These are phyloP conservation scores for Pangasius sanitwongsei DNA, from an alignment of 2,797 vertebrate genomes.

Conservation along the genomic window DNA sequence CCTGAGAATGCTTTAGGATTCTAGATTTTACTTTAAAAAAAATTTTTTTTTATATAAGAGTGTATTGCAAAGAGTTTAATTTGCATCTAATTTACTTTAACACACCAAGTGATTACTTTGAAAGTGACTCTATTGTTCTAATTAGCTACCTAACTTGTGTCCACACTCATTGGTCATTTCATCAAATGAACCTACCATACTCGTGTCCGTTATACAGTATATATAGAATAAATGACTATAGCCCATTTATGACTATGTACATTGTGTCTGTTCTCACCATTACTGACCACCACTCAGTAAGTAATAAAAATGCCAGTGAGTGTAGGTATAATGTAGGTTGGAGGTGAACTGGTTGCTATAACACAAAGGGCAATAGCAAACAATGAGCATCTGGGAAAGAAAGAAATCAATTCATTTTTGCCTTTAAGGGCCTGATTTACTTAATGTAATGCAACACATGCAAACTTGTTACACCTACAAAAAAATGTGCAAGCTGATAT, in stretches of 20 bases:
- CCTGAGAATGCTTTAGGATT: background rate
- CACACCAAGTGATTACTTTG: background rate
- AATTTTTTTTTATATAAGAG: background rate
- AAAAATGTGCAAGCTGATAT: background rate
- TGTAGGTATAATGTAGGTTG: background rate
- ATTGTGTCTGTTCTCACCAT: background rate
- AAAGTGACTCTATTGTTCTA: background rate
- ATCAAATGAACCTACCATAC: background rate
- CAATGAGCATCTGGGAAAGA: background rate
- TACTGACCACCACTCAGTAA: background rate
- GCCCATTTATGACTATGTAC: background rate
- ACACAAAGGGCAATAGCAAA: background rate
- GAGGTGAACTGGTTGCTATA: background rate
- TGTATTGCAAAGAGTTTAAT: background rate
- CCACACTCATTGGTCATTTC: background rate
- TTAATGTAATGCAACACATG: background rate
- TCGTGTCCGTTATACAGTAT: background rate
- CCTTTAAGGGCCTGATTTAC: background rate
- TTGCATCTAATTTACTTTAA: slow-evolving; percentile 13
- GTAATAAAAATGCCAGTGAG: background rate
- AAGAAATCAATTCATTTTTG: background rate
- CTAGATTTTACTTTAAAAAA: background rate
- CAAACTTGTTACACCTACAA: background rate
- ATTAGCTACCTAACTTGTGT: background rate
- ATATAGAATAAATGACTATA: background rate